Evolutionary conservation across 2,888 invertebrate species (phyloP), one percentile per base, ranked within the genome.

Genomic region (Agrilus mali): DNA sequence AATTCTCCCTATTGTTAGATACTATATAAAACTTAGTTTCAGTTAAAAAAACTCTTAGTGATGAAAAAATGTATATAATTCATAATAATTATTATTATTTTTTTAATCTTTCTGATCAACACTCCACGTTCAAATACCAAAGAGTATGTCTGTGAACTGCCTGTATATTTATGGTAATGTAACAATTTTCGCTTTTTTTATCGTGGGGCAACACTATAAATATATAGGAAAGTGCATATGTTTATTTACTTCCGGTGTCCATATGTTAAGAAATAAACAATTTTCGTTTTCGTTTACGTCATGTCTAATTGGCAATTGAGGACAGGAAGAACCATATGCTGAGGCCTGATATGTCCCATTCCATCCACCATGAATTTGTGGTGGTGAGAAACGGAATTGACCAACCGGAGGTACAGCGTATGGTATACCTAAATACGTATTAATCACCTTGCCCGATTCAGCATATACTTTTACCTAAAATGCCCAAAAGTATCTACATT

Each of bases 231-330:
- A 12, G 7, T 2, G 16, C 17, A 22, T 27, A 17, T n/a, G 14
- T 33, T 48, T 33, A 43, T 57, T 53, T 63, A 82, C 82, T 73
- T 81, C 78, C 37, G 93, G 86, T 3, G 84, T 79, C 89, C 92
- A 94, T 49, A 94, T 80, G 60, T 92, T 93, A 40, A 94, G 67
- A 60, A 82, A 88, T n/a, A 94, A 73, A 58, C 94, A 94, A 65
- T 94, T 88, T 69, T 90, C 89, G 48, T 69, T 74, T 38, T 68
- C 58, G 13, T 60, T 63, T 16, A 47, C 43, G 12, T 49, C 55
- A 37, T 61, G 63, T 17, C 47, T 64, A 36, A 53, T 38, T n/a
- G 61, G 57, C 49, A 72, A 61, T 59, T 83, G 80, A 0, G 81
- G 79, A 58, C 86, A 86, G 22, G 77, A 72, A n/a, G 81, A 74